Conservation (phyloP, 1,140 invertebrate genomes). For the Cyrtorhinus lividipennis region DNA sequence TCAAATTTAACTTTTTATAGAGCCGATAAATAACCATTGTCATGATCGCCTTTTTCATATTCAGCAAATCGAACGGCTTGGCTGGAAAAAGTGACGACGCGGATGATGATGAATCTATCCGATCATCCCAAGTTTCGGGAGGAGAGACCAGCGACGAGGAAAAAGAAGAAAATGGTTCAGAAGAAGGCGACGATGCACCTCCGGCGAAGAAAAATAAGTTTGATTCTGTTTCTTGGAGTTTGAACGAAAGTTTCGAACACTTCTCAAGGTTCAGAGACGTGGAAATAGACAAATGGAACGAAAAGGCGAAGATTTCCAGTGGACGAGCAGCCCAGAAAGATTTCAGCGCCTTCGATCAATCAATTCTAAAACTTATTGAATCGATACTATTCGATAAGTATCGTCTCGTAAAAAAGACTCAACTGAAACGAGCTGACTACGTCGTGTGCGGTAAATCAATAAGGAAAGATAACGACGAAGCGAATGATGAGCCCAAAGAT, state of each 20-base stretch:
- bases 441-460: constrained; percentile 47
- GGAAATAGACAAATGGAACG: constrained; percentile 81
- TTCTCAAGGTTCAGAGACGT: constrained; percentile 58
- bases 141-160: constrained; percentile 28
- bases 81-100: constrained; percentile 21
- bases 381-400: constrained; percentile 63
- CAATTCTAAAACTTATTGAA: constrained; percentile 73
- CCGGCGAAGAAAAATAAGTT: constrained; percentile 42
- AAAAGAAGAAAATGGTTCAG: constrained; percentile 32
- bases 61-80: too few relatives aligned
- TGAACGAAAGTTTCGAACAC: constrained; percentile 46
- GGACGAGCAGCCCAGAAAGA: constrained; percentile 41
- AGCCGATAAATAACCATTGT: too few relatives aligned
- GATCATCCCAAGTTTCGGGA: constrained; percentile 35
- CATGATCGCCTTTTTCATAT: too few relatives aligned
- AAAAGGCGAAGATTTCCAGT: constrained; percentile 61
- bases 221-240: constrained; percentile 35
- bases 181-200: constrained; percentile 26
- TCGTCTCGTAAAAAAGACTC: constrained; percentile 64
- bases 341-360: constrained; percentile 51
- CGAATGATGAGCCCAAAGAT: constrained; percentile 26
- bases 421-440: constrained; percentile 60
- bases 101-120: constrained; percentile 36
- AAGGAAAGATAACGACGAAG: constrained; percentile 27
- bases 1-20: too few relatives aligned